Percentiles rank a stretch among this genome's conserved stretches.
phyloP scores from a whole-genome alignment of 1,140 invertebrate genomes.

The Lepidostoma basale region DNA sequence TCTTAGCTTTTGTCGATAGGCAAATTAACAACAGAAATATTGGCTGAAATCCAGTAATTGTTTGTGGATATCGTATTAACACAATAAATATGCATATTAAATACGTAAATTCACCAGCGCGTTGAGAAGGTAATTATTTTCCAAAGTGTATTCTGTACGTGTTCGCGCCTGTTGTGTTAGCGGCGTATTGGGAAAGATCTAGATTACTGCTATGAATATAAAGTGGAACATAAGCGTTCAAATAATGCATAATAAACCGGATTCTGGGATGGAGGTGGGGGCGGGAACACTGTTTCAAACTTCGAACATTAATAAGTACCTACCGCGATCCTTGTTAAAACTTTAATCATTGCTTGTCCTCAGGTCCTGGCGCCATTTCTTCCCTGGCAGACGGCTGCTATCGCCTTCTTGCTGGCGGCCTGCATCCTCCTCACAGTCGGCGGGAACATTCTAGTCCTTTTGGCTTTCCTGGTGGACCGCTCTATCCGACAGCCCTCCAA shows the following conservation, averaged over 20 bases:
- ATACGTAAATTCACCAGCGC: no score
- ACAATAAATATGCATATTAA: no score
- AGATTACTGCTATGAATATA: conserved; percentile 26
- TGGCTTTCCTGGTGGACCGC: conserved; percentile 96
- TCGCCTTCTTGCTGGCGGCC: conserved; percentile 86
- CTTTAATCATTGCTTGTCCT: neutral
- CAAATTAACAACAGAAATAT: no score
- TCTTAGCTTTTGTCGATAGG: no score
- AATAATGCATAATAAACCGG: conserved; percentile 8
- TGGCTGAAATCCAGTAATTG: no score
- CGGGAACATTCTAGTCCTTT: conserved; percentile 95
- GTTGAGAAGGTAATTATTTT: no score
- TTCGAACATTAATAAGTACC: neutral
- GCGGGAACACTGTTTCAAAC: neutral
- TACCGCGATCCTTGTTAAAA: neutral
- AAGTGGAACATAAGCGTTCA: conserved; percentile 14
- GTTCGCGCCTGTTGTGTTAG: neutral
- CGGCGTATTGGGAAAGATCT: neutral
- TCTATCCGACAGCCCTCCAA: conserved; percentile 98
- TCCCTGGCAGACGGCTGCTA: conserved; percentile 89
- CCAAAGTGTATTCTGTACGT: neutral
- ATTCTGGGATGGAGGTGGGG: neutral
- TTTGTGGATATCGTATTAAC: no score
- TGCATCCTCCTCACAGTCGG: conserved; percentile 92
- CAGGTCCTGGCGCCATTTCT: conserved; percentile 82